Percentiles rank a stretch among this genome's conserved stretches.
phyloP scores from a whole-genome alignment of 2,113 vertebrate species.

The Diadophis punctatus region DNA sequence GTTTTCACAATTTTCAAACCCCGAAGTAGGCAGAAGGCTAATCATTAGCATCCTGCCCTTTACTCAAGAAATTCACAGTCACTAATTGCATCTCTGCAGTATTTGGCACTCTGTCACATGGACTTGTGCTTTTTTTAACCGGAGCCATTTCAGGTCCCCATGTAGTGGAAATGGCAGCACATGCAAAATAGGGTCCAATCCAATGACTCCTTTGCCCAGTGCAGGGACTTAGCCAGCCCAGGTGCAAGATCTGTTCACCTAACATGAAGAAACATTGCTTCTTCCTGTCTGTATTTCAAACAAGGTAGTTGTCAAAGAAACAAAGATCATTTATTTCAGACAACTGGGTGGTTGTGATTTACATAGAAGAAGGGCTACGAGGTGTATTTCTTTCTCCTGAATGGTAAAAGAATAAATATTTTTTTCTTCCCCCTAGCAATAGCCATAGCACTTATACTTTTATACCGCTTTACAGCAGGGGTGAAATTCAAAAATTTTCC shows the following conservation, averaged over 20 bases:
- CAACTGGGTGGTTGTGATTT: constrained; percentile 9
- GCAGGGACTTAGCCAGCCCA: constrained; percentile 34
- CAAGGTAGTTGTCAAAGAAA: constrained; percentile 25
- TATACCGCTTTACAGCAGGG: too few species aligned
- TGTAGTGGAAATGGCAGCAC: constrained; percentile 55
- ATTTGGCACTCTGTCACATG: constrained; percentile 59
- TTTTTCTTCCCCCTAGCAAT: neutral
- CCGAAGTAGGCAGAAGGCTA: constrained; percentile 57
- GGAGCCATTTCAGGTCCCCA: constrained; percentile 69
- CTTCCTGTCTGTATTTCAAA: neutral
- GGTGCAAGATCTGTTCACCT: constrained; percentile 45
- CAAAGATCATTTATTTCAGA: constrained; percentile 10
- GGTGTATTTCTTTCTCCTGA: constrained; percentile 23
- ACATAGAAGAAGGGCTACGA: constrained; percentile 32
- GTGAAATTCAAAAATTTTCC: too few species aligned
- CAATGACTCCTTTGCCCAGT: constrained; percentile 61
- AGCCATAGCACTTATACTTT: too few species aligned
- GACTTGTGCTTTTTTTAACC: constrained; percentile 63
- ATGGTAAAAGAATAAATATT: neutral
- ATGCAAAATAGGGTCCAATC: constrained; percentile 54
- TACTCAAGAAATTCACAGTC: constrained; percentile 59
- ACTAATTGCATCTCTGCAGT: constrained; percentile 57
- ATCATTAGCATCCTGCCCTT: constrained; percentile 68
- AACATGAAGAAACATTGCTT: neutral
- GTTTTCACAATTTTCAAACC: constrained; percentile 33